Base-by-base conservation (phyloP, 2,888 invertebrate genomes). In the Drosophila siamana region DNA sequence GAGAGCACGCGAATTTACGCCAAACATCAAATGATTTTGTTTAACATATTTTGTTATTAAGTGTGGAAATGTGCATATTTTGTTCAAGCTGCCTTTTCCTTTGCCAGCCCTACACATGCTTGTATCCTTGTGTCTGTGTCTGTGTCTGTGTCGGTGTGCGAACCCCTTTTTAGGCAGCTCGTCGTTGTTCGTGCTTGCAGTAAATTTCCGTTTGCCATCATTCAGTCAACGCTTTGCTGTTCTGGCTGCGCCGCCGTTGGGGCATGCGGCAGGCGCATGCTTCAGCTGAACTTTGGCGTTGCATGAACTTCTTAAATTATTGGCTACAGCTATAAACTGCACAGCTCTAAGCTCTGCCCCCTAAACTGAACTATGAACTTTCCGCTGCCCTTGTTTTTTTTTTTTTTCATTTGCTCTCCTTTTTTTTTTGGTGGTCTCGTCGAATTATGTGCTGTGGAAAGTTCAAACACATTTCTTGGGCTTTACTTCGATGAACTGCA, bases 41-140 rank as follows among this genome's bases (percentile, higher is more conserved):
- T 87, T 74, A 85, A 86, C 88, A 88, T 87, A 86, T 86, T 82
- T 86, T 85, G 79, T 86, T 87, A 88, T 86, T 86, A 88, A 86
- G 87, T 86, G 88, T 87, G 86, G 88, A 88, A 88, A 88, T 85
- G 86, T 79, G 86, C 84, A 86, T 85, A 81, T 86, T 59, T 59
- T 59, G 74, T 61, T 74, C 56, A 55, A 71, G 74, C 64, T 66
- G 47, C 52, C 62, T 60, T 68, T 64, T 61, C 50, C 47, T 52
- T 15, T 26, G 19, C 15, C 47, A 15, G 7, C 11, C 16, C 4
- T 36, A 13, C n/a, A 16, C n/a, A 24, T 30, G 15, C n/a, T 16
- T 8, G 0, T 41, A 19, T 28, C 52, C n/a, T n/a, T 41, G 26
- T 22, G 33, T 43, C n/a, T 33, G 36, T 38, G 6, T 59, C 30